Evolutionary conservation across 2,888 invertebrate species (phyloP), one percentile per base, ranked within the genome.

Genomic region (Nysson spinosus): DNA sequence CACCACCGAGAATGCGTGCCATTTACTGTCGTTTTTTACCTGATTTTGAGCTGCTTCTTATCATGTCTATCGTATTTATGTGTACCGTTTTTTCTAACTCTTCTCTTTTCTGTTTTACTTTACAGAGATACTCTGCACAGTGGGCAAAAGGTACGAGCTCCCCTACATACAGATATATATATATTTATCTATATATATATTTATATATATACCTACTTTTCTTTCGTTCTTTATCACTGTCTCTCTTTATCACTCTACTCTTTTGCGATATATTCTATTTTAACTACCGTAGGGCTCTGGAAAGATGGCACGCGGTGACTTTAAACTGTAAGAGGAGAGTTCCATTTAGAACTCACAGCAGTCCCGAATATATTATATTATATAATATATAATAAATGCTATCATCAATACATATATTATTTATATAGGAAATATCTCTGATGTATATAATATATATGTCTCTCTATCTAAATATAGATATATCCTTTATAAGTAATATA

Each of bases 51-150:
- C 32, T 16, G 42, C 52, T 66, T 66, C 51, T 64, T 46, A 51
- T 50, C 66, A 58, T 57, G 39, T 65, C 66, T 65, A 54, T 67
- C 66, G 47, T 75, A 62, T 70, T 75, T 71, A 56, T 58, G 64
- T 70, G 58, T 80, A 71, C 73, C n/a, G 75, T 80, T 77, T 80
- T 74, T 79, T 86, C 83, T 85, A 86, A 86, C 83, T 83, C 72
- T 84, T 80, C 80, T 82, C 76, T 83, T 84, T 81, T 86, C 84
- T 85, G 80, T 82, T 79, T 86, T 82, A 81, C 80, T 84, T 86
- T 86, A 79, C 86, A 86, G 86, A 85, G 86, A 83, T 75, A 81
- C 83, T 81, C 85, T 86, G 76, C 85, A 85, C 84, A 83, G 85
- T 78, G 85, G 86, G 69, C 83, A 86, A 79, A 86, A 86, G 86